These are phyloP conservation scores for Tamandua tetradactyla DNA, from an alignment of 2,797 vertebrate genomes.

Conservation along the genomic window DNA sequence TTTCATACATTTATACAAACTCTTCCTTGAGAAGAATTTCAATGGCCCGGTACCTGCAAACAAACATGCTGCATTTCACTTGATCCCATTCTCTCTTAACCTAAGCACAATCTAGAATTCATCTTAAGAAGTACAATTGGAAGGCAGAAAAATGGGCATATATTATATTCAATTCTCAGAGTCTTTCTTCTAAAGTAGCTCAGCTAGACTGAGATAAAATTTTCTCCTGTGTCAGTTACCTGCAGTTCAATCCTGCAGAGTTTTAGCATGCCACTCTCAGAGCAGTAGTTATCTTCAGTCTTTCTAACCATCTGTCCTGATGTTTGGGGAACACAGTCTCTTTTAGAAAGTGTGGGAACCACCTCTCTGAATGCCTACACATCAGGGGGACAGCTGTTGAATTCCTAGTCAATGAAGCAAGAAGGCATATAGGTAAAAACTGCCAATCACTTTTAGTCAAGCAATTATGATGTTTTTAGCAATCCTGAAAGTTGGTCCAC, in stretches of 20 bases:
- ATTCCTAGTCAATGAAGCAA: not conserved
- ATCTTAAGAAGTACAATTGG: not conserved
- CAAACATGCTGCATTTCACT: not conserved
- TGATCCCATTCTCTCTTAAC: not conserved
- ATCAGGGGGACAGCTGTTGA: too few relatives aligned
- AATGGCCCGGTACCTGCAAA: not conserved
- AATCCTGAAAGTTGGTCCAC: not conserved
- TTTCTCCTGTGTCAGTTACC: not conserved
- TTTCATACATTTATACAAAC: too few relatives aligned
- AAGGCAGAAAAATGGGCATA: not conserved
- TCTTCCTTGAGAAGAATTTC: not conserved
- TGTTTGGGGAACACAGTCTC: fast-evolving
- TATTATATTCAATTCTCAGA: fast-evolving
- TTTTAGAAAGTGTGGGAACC: fast-evolving
- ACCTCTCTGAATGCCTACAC: fast-evolving
- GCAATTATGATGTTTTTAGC: not conserved
- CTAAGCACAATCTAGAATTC: not conserved
- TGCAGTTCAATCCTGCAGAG: too few relatives aligned
- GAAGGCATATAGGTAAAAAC: not conserved
- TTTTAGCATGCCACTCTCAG: fast-evolving
- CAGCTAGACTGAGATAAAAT: not conserved
- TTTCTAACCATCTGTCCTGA: too few relatives aligned
- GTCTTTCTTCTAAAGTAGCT: not conserved
- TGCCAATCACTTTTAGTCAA: too few relatives aligned
- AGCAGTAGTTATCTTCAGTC: fast-evolving